These are phyloP conservation scores for Columbina picui DNA, from an alignment of 2,113 vertebrate genomes.

Conservation along the genomic window DNA sequence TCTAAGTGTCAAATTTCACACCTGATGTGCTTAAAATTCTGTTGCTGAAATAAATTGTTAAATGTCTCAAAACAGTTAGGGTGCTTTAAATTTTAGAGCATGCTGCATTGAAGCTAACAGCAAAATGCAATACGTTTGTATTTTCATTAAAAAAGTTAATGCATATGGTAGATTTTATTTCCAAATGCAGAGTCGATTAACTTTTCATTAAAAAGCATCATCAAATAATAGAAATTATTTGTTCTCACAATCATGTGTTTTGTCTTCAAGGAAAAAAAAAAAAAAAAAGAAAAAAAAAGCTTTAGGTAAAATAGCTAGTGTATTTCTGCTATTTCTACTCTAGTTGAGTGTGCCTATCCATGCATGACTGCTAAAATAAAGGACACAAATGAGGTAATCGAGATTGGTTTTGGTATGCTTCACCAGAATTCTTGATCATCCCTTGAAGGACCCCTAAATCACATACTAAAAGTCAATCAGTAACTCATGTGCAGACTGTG, in stretches of 20 bases:
- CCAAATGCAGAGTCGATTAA: not conserved
- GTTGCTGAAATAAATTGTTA: not conserved
- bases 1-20: not conserved
- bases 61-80: not conserved
- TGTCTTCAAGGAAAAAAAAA: not conserved
- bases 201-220: not conserved
- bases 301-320: not conserved
- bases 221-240: not conserved
- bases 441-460: not conserved
- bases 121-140: not conserved
- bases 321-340: not conserved
- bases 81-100: not conserved
- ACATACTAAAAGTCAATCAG: not conserved
- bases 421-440: not conserved
- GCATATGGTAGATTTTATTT: not conserved
- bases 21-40: not conserved
- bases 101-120: fast-evolving
- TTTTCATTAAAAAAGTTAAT: not conserved
- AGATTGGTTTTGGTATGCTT: not conserved
- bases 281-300: not conserved
- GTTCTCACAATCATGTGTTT: not conserved
- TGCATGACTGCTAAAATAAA: not conserved
- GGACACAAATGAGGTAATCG: not conserved
- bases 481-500: not conserved
- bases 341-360: not conserved